These are phyloP conservation scores for Drosophila sulfurigaster DNA, from an alignment of 1,140 invertebrate species.

Conservation along the genomic window DNA sequence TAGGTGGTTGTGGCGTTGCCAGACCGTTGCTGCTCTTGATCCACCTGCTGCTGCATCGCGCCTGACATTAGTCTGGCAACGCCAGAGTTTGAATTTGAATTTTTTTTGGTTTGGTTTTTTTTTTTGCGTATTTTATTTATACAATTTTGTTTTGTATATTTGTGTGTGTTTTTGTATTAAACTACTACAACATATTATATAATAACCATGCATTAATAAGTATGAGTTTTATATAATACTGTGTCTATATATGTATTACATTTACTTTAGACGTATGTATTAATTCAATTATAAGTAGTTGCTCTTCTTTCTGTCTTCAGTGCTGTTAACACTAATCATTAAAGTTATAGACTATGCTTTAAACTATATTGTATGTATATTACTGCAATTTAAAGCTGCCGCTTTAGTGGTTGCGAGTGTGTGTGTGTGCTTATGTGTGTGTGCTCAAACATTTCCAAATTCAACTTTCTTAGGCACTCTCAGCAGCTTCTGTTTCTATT, in stretches of 20 bases:
- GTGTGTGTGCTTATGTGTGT: constrained; percentile 67
- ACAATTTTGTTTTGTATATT: constrained; percentile 13
- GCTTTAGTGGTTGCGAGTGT: constrained; percentile 78
- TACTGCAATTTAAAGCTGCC: constrained; percentile 81
- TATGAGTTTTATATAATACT: constrained; percentile 66
- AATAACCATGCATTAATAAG: constrained; percentile 60
- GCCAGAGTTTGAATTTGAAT: constrained; percentile 7
- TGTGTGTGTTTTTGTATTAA: constrained; percentile 30
- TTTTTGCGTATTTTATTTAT: no score
- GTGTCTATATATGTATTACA: constrained; percentile 57
- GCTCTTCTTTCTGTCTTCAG: constrained; percentile 64
- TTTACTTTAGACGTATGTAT: constrained; percentile 39
- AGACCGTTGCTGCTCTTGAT: background rate
- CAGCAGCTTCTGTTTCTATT: constrained; percentile 22
- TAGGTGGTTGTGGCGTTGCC: background rate
- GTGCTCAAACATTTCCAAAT: constrained; percentile 21
- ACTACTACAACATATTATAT: constrained; percentile 62
- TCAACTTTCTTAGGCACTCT: constrained; percentile 19
- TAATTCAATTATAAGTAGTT: constrained; percentile 45
- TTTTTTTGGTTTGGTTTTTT: background rate
- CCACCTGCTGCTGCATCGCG: no score
- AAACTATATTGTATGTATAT: constrained; percentile 53
- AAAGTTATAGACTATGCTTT: constrained; percentile 70
- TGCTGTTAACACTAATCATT: constrained; percentile 69
- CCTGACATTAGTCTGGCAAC: background rate